Percentiles rank a stretch among this genome's conserved stretches.
Evolutionary conservation across 2,113 vertebrate genomes (phyloP).

Genomic region (Rhinolophus sinicus): DNA sequence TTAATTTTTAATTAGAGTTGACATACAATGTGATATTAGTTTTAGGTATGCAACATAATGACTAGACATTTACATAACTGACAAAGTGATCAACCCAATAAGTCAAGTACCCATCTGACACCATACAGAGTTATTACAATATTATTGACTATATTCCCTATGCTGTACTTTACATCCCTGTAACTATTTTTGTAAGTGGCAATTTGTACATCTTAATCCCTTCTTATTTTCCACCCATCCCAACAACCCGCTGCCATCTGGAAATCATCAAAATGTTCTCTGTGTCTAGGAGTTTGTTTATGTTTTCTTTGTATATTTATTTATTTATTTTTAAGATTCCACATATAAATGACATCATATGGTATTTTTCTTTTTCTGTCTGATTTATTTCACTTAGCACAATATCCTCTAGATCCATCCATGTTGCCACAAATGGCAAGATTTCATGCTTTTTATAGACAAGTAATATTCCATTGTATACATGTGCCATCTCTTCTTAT

Average conservation of each 20-base stretch:
- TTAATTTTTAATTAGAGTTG: too few relatives aligned
- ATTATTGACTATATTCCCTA: not conserved
- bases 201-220: not conserved
- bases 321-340: not conserved
- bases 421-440: not conserved
- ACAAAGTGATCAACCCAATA: too few relatives aligned
- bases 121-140: not conserved
- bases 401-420: not conserved
- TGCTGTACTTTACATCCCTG: not conserved
- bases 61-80: too few relatives aligned
- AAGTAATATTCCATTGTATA: not conserved
- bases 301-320: not conserved
- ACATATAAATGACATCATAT: not conserved
- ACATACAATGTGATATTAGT: too few relatives aligned
- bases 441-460: not conserved
- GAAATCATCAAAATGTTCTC: not conserved
- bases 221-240: not conserved
- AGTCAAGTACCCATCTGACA: too few relatives aligned
- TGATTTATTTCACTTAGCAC: not conserved
- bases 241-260: not conserved
- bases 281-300: not conserved
- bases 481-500: not conserved
- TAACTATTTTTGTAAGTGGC: not conserved
- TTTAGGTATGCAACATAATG: too few relatives aligned
- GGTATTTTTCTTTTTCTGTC: not conserved